phyloP scores from a whole-genome alignment of 2,797 vertebrate species.

The Lerista edwardsae region DNA sequence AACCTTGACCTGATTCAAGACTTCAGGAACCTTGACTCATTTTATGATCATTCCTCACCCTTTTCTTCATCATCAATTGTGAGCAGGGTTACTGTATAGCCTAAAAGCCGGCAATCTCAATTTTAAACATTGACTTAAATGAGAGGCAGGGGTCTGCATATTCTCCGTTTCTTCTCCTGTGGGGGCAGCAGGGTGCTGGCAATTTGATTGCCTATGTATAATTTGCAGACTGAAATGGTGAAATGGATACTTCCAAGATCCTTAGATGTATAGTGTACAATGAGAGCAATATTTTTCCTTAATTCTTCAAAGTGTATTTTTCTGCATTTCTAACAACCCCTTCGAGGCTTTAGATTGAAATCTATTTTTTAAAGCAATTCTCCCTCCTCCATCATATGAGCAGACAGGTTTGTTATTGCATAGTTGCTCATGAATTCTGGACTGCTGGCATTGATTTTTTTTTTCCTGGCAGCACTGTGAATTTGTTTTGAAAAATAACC shows the following conservation, averaged over 20 bases:
- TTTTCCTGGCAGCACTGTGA: conserved; percentile 39
- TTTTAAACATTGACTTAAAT: conserved; percentile 5
- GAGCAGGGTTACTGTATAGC: not conserved
- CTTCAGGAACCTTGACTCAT: too few relatives aligned
- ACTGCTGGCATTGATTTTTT: conserved; percentile 42
- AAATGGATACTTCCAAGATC: not conserved
- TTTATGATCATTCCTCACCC: too few relatives aligned
- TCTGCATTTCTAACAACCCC: conserved; percentile 36
- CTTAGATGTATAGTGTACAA: conserved; percentile 1
- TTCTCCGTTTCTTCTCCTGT: not conserved
- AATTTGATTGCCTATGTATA: not conserved
- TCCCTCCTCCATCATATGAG: conserved; percentile 18
- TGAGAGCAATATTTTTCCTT: conserved; percentile 14
- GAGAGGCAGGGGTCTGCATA: not conserved
- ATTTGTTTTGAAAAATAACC: conserved; percentile 38
- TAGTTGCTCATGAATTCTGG: conserved; percentile 48
- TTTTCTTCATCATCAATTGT: not conserved
- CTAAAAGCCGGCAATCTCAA: not conserved
- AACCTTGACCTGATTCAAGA: too few relatives aligned
- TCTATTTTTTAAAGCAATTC: conserved; percentile 35
- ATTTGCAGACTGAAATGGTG: not conserved
- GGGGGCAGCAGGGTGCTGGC: not conserved
- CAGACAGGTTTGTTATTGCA: conserved; percentile 45
- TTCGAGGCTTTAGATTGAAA: conserved; percentile 28
- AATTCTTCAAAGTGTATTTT: conserved; percentile 11